Base-by-base conservation (phyloP, 1,140 invertebrate species). In the Papilio helenus region DNA sequence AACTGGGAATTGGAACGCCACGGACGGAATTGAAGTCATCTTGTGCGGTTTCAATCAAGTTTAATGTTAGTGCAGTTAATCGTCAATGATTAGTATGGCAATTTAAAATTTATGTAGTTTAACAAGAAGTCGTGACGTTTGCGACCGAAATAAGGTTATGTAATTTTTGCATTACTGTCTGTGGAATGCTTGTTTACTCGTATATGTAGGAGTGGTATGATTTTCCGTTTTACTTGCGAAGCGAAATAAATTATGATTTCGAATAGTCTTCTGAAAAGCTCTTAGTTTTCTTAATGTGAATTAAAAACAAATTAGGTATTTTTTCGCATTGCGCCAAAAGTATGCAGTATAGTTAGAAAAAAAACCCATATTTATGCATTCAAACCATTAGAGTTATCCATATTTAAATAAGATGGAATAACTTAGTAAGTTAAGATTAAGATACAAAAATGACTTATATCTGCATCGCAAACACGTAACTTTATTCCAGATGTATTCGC, bases 21-120 rank as follows among this genome's bases (percentile, higher is more conserved):
- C 61, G 12, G n/a, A 68, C 26, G 26, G 23, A 68, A 68, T 68
- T 68, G 14, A 29, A 68, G 12, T 61, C 20, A 61, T 68, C 23
- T 68, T 68, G 61, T 68, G 61, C 61, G 61, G 61, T 68, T 68
- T 68, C 61, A 68, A 29, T 68, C 61, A 68, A 68, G 61, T 68
- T 34, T 68, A 68, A 68, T 68, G 61, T 29, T 29, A 68, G 10
- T 68, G 61, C 12, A 68, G 61, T 34, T 68, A 68, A 68, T 68
- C 61, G 61, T 23, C 12, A 14, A 26, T 65, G 20, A 65, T 65
- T 65, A 65, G 58, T 23, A 65, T 29, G 23, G 58, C 61, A 29
- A 68, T 68, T 61, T 26, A 61, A 20, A 26, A 61, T 61, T 29
- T 68, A 34, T 29, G 61, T 29, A 26, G 61, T 68, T 29, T 34